phyloP scores from a whole-genome alignment of 2,888 invertebrate genomes.

The Eumerus sabulonum region DNA sequence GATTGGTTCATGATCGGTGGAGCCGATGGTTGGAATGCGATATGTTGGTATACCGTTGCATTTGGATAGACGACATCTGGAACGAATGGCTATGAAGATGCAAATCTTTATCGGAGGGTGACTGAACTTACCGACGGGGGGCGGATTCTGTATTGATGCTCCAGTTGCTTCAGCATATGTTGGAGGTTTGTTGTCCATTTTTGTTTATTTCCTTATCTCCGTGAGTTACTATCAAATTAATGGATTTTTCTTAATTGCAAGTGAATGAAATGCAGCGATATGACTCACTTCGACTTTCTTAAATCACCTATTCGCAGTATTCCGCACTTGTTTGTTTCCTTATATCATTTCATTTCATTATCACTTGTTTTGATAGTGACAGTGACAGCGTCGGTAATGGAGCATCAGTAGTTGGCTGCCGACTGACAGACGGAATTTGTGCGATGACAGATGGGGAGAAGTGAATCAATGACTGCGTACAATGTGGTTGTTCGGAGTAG shows the following conservation, averaged over 20 bases:
- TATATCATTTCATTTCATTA: slow-evolving; percentile 6
- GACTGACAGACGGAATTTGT: too few species aligned
- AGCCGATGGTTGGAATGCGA: slow-evolving; percentile 43
- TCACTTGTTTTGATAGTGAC: slow-evolving; percentile 28
- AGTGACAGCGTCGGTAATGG: slow-evolving; percentile 31
- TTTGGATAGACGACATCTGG: slow-evolving; percentile 67
- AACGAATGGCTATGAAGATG: neutral
- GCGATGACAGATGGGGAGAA: too few species aligned
- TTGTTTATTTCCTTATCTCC: slow-evolving; percentile 27
- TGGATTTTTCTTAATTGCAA: slow-evolving; percentile 1
- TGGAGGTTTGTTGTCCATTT: slow-evolving; percentile 80
- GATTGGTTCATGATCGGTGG: slow-evolving; percentile 31
- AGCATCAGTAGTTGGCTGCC: too few species aligned
- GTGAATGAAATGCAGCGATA: slow-evolving; percentile 15
- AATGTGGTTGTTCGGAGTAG: too few species aligned
- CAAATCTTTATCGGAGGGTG: neutral
- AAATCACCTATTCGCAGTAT: neutral
- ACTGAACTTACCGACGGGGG: slow-evolving; percentile 65
- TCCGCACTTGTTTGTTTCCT: slow-evolving; percentile 61
- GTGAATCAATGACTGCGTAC: too few species aligned
- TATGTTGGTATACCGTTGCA: slow-evolving; percentile 56
- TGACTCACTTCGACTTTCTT: slow-evolving; percentile 46
- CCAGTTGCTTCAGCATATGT: slow-evolving; percentile 80
- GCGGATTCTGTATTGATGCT: slow-evolving; percentile 44
- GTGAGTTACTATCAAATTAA: slow-evolving; percentile 10